These are phyloP conservation scores for Glyptemys insculpta DNA, from an alignment of 2,797 vertebrate species.

Conservation along the genomic window DNA sequence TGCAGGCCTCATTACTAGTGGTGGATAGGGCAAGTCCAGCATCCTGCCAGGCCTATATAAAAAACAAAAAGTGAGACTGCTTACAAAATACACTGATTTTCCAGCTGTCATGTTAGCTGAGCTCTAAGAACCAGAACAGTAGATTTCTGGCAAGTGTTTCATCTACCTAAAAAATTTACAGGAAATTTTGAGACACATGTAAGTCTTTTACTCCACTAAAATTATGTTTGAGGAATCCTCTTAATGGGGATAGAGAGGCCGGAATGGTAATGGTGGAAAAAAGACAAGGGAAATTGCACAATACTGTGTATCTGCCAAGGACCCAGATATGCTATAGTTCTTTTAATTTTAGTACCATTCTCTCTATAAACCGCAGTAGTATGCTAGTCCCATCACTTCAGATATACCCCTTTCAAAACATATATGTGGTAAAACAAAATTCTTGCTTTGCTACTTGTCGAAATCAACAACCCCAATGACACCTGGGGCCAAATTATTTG, in stretches of 20 bases:
- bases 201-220: background rate
- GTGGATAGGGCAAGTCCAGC: constrained; percentile 89
- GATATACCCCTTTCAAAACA: fast-evolving
- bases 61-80: background rate
- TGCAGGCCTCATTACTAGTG: constrained; percentile 93
- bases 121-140: background rate
- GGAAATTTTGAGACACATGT: background rate
- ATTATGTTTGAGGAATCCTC: background rate
- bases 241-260: background rate
- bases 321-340: background rate
- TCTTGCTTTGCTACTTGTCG: fast-evolving
- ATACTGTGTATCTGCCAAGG: background rate
- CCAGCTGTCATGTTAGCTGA: background rate
- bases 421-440: background rate
- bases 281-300: background rate
- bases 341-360: background rate
- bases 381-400: background rate
- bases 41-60: constrained; percentile 89
- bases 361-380: background rate
- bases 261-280: background rate
- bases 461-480: background rate
- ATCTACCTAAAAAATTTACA: background rate
- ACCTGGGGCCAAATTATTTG: background rate
- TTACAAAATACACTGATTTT: background rate
- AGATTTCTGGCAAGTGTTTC: background rate